Evolutionary conservation across 2,888 invertebrate species (phyloP).

Genomic region (Seira musarum): DNA sequence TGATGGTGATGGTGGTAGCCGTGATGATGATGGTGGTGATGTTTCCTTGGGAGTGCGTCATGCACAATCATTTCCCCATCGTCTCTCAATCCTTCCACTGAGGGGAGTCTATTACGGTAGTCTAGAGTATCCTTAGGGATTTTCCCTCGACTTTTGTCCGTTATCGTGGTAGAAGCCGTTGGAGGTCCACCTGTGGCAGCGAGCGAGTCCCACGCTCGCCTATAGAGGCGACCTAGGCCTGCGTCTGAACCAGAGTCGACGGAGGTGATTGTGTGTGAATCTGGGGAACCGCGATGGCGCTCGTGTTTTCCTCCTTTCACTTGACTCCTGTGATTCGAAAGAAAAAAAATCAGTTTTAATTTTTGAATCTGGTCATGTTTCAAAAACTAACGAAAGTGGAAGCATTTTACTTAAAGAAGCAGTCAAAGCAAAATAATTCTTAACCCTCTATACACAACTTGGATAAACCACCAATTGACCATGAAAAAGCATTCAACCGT

Average conservation of each 20-base stretch:
- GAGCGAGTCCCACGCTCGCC: constrained; percentile 94
- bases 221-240: constrained; percentile 84
- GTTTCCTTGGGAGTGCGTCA: constrained; percentile 75
- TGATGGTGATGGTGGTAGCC: constrained; percentile 75
- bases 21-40: constrained; percentile 84
- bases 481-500: constrained; percentile 27
- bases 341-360: neutral
- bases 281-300: constrained; percentile 89
- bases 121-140: constrained; percentile 81
- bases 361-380: no score
- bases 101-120: constrained; percentile 70
- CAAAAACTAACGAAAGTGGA: no score
- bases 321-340: constrained; percentile 75
- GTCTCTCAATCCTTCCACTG: constrained; percentile 71
- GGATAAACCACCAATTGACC: constrained; percentile 27
- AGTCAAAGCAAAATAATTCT: no score
- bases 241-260: constrained; percentile 91
- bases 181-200: constrained; percentile 75
- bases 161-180: constrained; percentile 65
- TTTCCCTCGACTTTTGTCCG: constrained; percentile 65
- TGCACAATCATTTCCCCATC: constrained; percentile 72
- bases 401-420: no score
- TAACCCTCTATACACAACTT: no score
- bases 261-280: constrained; percentile 92
- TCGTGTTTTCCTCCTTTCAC: constrained; percentile 87